These are phyloP conservation scores for Catocala fraxini DNA, from an alignment of 2,888 invertebrate species.

Conservation along the genomic window DNA sequence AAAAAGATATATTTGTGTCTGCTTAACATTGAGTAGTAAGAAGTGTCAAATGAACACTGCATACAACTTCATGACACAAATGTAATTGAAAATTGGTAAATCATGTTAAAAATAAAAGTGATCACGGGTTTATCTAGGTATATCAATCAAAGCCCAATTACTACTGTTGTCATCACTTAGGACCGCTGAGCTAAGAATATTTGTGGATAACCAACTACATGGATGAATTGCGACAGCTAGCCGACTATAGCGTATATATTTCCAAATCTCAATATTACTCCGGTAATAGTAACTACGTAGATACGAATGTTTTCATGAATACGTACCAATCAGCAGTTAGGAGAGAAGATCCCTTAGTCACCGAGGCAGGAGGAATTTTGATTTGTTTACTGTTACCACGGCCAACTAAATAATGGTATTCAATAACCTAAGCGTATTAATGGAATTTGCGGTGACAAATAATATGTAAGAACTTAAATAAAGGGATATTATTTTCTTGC, in stretches of 20 bases:
- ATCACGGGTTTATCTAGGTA: too few relatives aligned
- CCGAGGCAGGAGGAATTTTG: slow-evolving; percentile 81
- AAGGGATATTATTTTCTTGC: too few relatives aligned
- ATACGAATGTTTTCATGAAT: slow-evolving; percentile 20
- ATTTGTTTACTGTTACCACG: slow-evolving; percentile 43
- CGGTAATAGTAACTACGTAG: neutral
- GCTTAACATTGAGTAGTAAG: too few relatives aligned
- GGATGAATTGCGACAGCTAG: neutral
- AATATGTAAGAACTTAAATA: neutral
- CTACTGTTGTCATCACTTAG: too few relatives aligned
- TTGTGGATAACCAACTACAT: neutral
- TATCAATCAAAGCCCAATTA: too few relatives aligned
- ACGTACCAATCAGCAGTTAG: slow-evolving; percentile 75
- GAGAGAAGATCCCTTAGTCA: slow-evolving; percentile 71
- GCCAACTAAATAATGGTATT: slow-evolving; percentile 15
- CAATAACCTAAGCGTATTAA: neutral
- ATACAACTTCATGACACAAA: too few relatives aligned
- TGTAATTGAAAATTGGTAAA: too few relatives aligned
- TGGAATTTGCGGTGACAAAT: neutral
- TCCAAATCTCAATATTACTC: neutral
- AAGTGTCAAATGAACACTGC: too few relatives aligned
- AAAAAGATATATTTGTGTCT: too few relatives aligned
- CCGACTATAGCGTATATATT: neutral
- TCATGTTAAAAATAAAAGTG: too few relatives aligned
- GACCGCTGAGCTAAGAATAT: too few relatives aligned